Conservation (phyloP, 1,140 invertebrate genomes). For the Drosophila pruinosa region DNA sequence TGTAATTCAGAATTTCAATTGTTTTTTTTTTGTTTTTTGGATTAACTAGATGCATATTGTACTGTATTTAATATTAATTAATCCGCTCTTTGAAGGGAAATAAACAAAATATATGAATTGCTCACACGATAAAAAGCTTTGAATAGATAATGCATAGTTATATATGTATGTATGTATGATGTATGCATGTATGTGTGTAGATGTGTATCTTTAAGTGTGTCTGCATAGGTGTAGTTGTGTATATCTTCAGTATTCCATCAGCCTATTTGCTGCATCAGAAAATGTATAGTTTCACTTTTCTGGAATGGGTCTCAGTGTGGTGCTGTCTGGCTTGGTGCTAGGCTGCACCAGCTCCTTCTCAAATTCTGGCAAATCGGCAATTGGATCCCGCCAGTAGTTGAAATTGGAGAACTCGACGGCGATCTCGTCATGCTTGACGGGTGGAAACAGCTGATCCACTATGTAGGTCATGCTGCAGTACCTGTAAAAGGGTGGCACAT, state of each 20-base stretch:
- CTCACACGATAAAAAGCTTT: conserved; percentile 15
- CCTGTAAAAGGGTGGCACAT: conserved; percentile 84
- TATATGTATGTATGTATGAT: conserved; percentile 36
- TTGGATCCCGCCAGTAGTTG: conserved; percentile 95
- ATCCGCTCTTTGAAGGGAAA: neutral
- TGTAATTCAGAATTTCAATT: conserved; percentile 1
- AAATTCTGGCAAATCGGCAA: conserved; percentile 84
- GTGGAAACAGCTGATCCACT: conserved; percentile 97
- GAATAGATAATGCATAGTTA: conserved; percentile 29
- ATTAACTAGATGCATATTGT: conserved; percentile 1
- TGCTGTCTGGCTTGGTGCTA: conserved; percentile 41
- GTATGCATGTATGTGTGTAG: conserved; percentile 25
- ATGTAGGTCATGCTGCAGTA: conserved; percentile 96
- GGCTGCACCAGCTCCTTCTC: conserved; percentile 45
- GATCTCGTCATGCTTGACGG: conserved; percentile 86
- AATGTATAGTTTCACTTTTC: conserved; percentile 59
- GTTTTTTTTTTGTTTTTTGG: neutral
- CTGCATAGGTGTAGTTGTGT: neutral
- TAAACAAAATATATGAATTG: neutral
- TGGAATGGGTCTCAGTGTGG: conserved; percentile 75
- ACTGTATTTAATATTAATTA: neutral
- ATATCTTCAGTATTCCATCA: neutral
- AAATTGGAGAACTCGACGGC: conserved; percentile 94
- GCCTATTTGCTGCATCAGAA: neutral
- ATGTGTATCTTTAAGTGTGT: conserved; percentile 30